Base-by-base conservation (phyloP, 2,888 invertebrate genomes). In the Habroteleia sp. region DNA sequence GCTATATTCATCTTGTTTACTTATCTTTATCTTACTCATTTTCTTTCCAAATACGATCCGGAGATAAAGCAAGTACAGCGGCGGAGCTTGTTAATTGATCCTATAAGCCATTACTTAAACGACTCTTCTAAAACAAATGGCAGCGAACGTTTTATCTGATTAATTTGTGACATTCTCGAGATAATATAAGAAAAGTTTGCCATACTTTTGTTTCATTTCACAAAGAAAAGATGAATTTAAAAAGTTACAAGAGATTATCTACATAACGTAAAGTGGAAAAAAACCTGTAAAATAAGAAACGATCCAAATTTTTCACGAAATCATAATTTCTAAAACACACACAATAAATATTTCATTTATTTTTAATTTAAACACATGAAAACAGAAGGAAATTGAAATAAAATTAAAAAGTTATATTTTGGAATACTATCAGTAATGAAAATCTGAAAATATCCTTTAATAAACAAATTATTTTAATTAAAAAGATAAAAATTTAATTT, bases 91-190 rank as follows among this genome's bases (percentile, higher is more conserved):
- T 37, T 54, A 65, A 65, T 52, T 65, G 65, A 65, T 52, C 52
- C 35, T 65, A 52, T 65, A 65, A 65, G 48, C 50, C 50, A 50
- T 63, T 41, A 41, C 50, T 50, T 63, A 63, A 50, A 63, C 50
- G 33, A 63, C 41, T 39, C 50, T 50, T 63, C 63, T 27, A 17
- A 52, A 63, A 63, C 42, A 63, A 63, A 63, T 52, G 33, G 33
- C 50, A 11, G 35, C 11, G 14, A 8, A 33, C 27, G 35, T 17
- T 42, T 52, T 52, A 63, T 63, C 42, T 42, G 50, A 63, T 63
- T 63, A 63, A 16, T 33, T 41, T 33, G 41, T 20, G 48, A 48
- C 48, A 20, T 62, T 33, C 17, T 42, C 5, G 23, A 23, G 33
- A 31, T 42, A 33, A 44, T 44, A 16, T 29, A 44, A 44, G 27